Percentiles rank a stretch among this genome's conserved stretches.
phyloP scores from a whole-genome alignment of 2,113 vertebrate genomes.

The Percina caprodes region DNA sequence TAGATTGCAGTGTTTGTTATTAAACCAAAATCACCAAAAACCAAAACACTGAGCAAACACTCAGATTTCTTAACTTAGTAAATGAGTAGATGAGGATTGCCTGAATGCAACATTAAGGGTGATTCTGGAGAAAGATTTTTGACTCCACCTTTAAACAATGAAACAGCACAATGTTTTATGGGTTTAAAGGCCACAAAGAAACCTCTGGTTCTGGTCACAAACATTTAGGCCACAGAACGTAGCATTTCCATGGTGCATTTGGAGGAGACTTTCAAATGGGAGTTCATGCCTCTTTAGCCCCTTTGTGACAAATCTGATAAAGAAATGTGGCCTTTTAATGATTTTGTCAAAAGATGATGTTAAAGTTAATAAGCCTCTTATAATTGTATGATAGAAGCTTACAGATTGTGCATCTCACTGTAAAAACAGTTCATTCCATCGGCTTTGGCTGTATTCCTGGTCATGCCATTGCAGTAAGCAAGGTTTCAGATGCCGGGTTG shows the following conservation, averaged over 20 bases:
- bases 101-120: not conserved
- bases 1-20: not conserved
- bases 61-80: not conserved
- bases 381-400: not conserved
- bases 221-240: not conserved
- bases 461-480: conserved; percentile 38
- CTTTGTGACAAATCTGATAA: not conserved
- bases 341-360: not conserved
- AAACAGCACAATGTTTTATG: not conserved
- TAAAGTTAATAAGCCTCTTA: not conserved
- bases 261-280: not conserved
- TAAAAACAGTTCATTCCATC: not conserved
- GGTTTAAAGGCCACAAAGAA: not conserved
- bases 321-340: not conserved
- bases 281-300: not conserved
- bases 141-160: not conserved
- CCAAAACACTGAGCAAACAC: not conserved
- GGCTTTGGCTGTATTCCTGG: not conserved
- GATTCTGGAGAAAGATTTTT: too few relatives aligned
- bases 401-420: not conserved
- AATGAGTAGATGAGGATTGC: not conserved
- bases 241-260: not conserved
- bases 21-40: not conserved
- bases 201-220: not conserved
- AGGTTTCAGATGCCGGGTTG: conserved; percentile 29